These are phyloP conservation scores for Cabera pusaria DNA, from an alignment of 2,888 invertebrate genomes.

Conservation along the genomic window DNA sequence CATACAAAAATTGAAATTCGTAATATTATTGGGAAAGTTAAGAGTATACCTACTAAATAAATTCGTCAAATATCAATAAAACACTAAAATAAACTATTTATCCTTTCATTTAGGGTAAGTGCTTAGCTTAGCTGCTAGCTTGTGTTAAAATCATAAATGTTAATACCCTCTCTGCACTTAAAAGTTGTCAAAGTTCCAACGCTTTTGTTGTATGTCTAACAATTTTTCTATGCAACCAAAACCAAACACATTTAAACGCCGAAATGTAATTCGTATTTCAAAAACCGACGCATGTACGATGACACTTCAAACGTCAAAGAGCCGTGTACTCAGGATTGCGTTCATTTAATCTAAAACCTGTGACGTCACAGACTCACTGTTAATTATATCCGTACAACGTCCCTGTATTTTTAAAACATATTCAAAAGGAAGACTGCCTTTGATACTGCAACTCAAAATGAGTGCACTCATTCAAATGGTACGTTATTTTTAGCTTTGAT, in stretches of 20 bases:
- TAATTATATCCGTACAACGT: slow-evolving; percentile 60
- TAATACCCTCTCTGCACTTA: no score
- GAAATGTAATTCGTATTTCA: slow-evolving; percentile 22
- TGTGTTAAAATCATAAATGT: no score
- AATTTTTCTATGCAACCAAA: no score
- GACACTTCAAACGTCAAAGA: slow-evolving; percentile 68
- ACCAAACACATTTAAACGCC: slow-evolving; percentile 3
- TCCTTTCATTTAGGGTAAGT: no score
- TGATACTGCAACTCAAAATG: slow-evolving; percentile 61
- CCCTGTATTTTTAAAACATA: slow-evolving; percentile 57
- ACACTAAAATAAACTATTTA: no score
- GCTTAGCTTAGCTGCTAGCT: no score
- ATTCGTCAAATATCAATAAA: no score
- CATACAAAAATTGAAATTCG: no score
- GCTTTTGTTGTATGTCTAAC: no score
- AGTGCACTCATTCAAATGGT: slow-evolving; percentile 36
- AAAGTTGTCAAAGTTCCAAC: no score
- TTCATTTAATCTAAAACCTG: slow-evolving; percentile 55
- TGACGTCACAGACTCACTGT: slow-evolving; percentile 63
- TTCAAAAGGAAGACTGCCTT: slow-evolving; percentile 78
- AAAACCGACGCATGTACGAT: slow-evolving; percentile 53
- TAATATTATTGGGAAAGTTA: no score
- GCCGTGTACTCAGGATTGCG: slow-evolving; percentile 46
- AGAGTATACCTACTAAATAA: no score
- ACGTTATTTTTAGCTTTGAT: slow-evolving; percentile 10